Evolutionary conservation across 2,797 vertebrate genomes (phyloP).

Genomic region (Megaceryle alcyon): DNA sequence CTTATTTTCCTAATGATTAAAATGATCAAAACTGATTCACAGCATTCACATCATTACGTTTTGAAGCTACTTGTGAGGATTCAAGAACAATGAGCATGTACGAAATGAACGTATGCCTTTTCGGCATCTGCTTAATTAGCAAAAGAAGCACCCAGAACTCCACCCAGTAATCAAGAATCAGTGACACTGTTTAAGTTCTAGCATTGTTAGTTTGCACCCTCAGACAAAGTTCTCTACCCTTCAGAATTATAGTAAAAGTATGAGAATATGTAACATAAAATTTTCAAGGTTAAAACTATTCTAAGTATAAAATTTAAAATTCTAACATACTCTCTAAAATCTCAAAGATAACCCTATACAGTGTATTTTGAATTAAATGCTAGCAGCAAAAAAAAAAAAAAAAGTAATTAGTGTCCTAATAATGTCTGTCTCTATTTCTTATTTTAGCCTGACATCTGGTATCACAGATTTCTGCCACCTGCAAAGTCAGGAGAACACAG

Average conservation of each 20-base stretch:
- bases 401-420: background rate
- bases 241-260: background rate
- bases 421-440: background rate
- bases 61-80: background rate
- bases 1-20: background rate
- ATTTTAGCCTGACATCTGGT: constrained; percentile 58
- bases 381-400: background rate
- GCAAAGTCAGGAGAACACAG: constrained; percentile 16
- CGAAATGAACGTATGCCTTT: background rate
- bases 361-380: background rate
- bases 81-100: background rate
- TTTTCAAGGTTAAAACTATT: background rate
- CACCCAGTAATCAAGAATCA: background rate
- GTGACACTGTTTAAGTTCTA: background rate
- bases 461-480: constrained; percentile 45
- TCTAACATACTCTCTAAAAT: background rate
- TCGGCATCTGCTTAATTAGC: background rate
- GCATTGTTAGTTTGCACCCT: background rate
- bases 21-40: background rate
- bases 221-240: background rate
- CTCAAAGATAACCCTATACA: background rate
- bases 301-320: background rate
- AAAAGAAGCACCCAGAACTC: background rate
- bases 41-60: background rate
- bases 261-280: rapidly evolving